These are phyloP conservation scores for Hippocampus abdominalis DNA, from an alignment of 2,113 vertebrate genomes.

Conservation along the genomic window DNA sequence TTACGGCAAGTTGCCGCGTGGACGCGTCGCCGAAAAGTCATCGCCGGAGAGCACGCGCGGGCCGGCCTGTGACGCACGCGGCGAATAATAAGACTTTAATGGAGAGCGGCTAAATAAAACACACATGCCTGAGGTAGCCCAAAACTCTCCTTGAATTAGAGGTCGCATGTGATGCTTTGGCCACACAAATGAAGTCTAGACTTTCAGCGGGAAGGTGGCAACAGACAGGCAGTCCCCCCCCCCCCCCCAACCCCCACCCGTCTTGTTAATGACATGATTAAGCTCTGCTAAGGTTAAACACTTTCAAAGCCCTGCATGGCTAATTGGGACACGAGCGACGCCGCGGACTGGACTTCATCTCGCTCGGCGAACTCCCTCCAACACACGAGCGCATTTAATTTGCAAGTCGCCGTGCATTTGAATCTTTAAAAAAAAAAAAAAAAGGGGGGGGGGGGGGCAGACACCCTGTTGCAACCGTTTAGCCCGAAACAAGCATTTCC, in stretches of 20 bases:
- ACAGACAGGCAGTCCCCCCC: constrained; percentile 21
- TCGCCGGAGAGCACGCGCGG: constrained; percentile 7
- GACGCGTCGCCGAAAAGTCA: constrained; percentile 25
- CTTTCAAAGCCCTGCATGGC: constrained; percentile 43
- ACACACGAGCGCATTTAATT: not conserved
- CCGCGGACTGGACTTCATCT: constrained; percentile 30
- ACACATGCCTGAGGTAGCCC: constrained; percentile 29
- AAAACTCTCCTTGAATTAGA: constrained; percentile 49
- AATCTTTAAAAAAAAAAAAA: constrained; percentile 27
- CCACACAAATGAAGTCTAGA: constrained; percentile 28
- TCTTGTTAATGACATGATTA: constrained; percentile 62
- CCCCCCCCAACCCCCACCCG: not conserved
- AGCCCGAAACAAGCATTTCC: not conserved
- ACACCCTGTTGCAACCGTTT: not conserved
- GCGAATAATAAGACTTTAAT: constrained; percentile 35
- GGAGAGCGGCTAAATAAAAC: constrained; percentile 42
- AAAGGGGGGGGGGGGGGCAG: no score
- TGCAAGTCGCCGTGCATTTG: constrained; percentile 28
- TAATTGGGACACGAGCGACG: constrained; percentile 55
- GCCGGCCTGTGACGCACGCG: not conserved
- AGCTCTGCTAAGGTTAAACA: constrained; percentile 58
- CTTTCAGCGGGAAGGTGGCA: constrained; percentile 10
- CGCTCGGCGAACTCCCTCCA: not conserved
- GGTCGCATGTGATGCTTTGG: constrained; percentile 53
- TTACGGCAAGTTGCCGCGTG: constrained; percentile 39